Evolutionary conservation across 2,888 invertebrate species (phyloP).

Genomic region (Cynaeus angustus): DNA sequence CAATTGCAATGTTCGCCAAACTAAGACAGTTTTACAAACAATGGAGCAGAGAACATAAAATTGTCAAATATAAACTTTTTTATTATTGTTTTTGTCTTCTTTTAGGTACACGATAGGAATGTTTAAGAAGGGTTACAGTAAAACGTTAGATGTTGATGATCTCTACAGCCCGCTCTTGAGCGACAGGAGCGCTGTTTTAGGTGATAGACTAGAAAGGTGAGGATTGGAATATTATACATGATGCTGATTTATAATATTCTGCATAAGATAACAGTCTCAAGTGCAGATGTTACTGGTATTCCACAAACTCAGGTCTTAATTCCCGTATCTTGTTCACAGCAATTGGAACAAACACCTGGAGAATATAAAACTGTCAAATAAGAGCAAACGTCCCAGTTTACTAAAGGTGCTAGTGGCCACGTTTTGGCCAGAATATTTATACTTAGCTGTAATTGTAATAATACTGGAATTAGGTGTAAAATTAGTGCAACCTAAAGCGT

Average conservation of each 20-base stretch:
- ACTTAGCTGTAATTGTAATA: conserved; percentile 77
- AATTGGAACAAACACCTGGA: conserved; percentile 81
- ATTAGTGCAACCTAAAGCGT: conserved; percentile 79
- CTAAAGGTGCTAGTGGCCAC: conserved; percentile 79
- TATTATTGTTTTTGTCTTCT: conserved; percentile 49
- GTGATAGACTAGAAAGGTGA: conserved; percentile 80
- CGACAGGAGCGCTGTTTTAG: conserved; percentile 81
- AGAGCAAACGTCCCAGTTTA: conserved; percentile 77
- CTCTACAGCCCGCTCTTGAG: conserved; percentile 80
- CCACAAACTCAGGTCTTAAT: neutral
- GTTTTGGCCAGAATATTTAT: conserved; percentile 80
- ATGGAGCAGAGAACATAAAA: no score
- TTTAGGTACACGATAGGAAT: conserved; percentile 85
- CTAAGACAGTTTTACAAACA: no score
- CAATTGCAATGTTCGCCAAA: no score
- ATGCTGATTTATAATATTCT: conserved; percentile 21
- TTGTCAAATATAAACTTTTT: no score
- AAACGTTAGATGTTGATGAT: conserved; percentile 83
- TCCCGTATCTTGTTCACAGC: conserved; percentile 71
- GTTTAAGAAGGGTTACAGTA: conserved; percentile 83
- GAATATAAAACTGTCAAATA: conserved; percentile 73
- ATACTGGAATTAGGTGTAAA: conserved; percentile 76
- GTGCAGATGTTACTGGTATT: conserved; percentile 30
- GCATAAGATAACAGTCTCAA: conserved; percentile 30
- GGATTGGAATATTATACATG: conserved; percentile 42